Base-by-base conservation (phyloP, 2,113 vertebrate genomes). In the Hystrix brachyura region DNA sequence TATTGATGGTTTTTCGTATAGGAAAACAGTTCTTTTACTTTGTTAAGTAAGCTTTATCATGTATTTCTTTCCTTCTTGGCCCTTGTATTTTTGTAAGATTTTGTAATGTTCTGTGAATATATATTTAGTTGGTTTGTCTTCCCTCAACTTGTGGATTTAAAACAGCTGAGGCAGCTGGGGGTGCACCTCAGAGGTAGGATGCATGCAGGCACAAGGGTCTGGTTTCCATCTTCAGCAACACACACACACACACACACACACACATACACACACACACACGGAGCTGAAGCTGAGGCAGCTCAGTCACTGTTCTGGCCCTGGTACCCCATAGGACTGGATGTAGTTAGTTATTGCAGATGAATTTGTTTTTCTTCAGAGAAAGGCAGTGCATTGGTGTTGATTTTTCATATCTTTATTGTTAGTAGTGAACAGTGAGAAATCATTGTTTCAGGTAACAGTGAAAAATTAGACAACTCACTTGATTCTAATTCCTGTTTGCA, bases 351-450 rank as follows among this genome's bases (percentile, higher is more conserved):
- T 65, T 84, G 21, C 25, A 64, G n/a, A n/a, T 21, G 13, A 23
- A 13, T 80, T 94, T 85, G 14, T 81, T 91, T 96, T 91, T 38
- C 53, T 79, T 80, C 80, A 76, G 67, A 89, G 82, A 87, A 87
- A 46, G 48, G 32, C 10, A 60, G 72, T 85, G 21, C 38, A 14
- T 46, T 48, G 64, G 4, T 71, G 74, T 19, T 90, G 74, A 90
- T 80, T 90, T 91, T 96, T 84, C 23, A 43, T 74, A 15, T 78
- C n/a, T 90, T 81, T 81, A 55, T 78, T 80, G 48, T 91, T 90
- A 34, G 32, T n/a, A 34, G 62, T 69, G 76, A 83, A 85, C 48
- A 23, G 21, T 59, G 34, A 34, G 51, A 87, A 51, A 34, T 71
- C 65, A 78, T 94, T 89, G 80, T n/a, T 91, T 90, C 91, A 65